These are phyloP conservation scores for Synanthedon vespiformis DNA, from an alignment of 2,888 invertebrate species.

Conservation along the genomic window DNA sequence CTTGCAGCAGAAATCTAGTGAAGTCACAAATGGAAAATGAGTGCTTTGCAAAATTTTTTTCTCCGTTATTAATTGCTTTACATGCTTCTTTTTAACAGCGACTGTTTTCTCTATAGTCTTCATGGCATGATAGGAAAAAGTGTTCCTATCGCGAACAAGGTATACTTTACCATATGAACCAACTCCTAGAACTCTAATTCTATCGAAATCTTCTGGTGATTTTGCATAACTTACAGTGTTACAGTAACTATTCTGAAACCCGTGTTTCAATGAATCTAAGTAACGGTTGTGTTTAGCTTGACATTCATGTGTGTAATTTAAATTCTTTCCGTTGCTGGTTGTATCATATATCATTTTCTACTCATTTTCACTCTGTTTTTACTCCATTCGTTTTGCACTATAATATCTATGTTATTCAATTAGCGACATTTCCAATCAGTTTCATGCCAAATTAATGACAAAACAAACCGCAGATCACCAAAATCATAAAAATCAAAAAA, in stretches of 20 bases:
- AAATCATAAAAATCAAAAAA: no score
- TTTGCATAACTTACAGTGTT: slow-evolving; percentile 15
- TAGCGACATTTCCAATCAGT: no score
- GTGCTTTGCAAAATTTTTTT: slow-evolving; percentile 86
- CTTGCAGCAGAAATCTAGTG: slow-evolving; percentile 83
- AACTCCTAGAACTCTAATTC: slow-evolving; percentile 79
- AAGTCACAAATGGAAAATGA: slow-evolving; percentile 86
- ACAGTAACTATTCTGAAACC: slow-evolving; percentile 25
- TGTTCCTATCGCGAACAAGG: slow-evolving; percentile 73
- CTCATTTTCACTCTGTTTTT: neutral
- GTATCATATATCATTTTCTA: slow-evolving; percentile 24
- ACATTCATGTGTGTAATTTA: slow-evolving; percentile 20
- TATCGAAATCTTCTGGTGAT: slow-evolving; percentile 74
- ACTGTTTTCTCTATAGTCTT: slow-evolving; percentile 87
- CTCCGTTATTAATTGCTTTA: slow-evolving; percentile 86
- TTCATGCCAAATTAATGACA: no score
- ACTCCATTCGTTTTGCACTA: no score
- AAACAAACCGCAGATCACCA: no score
- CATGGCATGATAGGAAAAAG: slow-evolving; percentile 79
- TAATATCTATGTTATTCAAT: no score
- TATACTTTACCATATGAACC: slow-evolving; percentile 91
- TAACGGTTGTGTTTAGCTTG: slow-evolving; percentile 31
- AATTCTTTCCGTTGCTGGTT: slow-evolving; percentile 11
- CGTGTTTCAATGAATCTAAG: slow-evolving; percentile 36
- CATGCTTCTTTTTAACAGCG: slow-evolving; percentile 84